Evolutionary conservation across 2,888 invertebrate genomes (phyloP).

Genomic region (Euclidia mi): DNA sequence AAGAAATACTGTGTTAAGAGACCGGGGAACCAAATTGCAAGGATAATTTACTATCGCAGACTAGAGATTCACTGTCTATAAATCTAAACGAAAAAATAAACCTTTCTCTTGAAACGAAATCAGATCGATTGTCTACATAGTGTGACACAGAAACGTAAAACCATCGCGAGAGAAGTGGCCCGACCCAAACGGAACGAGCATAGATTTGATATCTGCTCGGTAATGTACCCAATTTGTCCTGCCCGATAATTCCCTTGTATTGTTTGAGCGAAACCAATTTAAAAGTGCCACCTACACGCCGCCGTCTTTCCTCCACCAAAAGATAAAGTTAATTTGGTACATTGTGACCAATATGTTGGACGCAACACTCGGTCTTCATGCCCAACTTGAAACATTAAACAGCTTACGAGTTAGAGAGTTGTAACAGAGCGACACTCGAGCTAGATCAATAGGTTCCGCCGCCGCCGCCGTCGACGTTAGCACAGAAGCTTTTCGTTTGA

Average conservation of each 20-base stretch:
- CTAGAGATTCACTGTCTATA: conserved; percentile 44
- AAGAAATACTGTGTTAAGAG: conserved; percentile 22
- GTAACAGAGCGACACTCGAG: conserved; percentile 17
- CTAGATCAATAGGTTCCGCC: conserved; percentile 42
- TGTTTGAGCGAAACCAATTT: not conserved
- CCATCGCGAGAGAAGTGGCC: conserved; percentile 32
- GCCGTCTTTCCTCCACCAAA: too few species aligned
- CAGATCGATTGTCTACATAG: conserved; percentile 34
- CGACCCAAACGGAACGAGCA: conserved; percentile 30
- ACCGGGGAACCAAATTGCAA: conserved; percentile 34
- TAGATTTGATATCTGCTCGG: conserved; percentile 18
- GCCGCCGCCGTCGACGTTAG: conserved; percentile 22
- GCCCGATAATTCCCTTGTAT: not conserved
- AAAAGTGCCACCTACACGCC: too few species aligned
- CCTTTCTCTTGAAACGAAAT: conserved; percentile 32
- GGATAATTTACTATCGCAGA: conserved; percentile 45
- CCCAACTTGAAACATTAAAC: conserved; percentile 21
- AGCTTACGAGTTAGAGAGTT: conserved; percentile 13
- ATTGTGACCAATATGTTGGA: not conserved
- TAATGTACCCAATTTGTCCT: not conserved
- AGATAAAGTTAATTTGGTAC: not conserved
- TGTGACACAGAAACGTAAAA: conserved; percentile 42
- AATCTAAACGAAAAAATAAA: conserved; percentile 51
- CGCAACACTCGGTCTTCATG: not conserved
- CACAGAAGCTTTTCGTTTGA: conserved; percentile 22